Percentiles rank a stretch among this genome's conserved stretches.
phyloP scores from a whole-genome alignment of 2,888 invertebrate species.

The Schizotus pectinicornis region DNA sequence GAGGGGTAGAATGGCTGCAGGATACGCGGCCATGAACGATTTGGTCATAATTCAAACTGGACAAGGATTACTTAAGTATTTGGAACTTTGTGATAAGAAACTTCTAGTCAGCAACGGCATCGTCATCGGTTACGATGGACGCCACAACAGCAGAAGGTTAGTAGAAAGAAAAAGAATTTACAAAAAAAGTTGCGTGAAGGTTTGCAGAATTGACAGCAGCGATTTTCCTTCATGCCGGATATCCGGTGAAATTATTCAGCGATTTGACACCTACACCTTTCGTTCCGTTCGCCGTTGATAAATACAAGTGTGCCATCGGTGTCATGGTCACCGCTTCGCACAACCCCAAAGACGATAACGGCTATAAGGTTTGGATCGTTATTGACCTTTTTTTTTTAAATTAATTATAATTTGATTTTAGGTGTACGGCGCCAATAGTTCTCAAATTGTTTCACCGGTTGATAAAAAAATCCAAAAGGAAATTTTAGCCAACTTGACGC shows the following conservation, averaged over 20 bases:
- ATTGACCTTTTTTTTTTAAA: slow-evolving; percentile 5
- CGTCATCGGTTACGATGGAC: slow-evolving; percentile 90
- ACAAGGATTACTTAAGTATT: slow-evolving; percentile 84
- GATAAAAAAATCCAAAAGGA: slow-evolving; percentile 84
- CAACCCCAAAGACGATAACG: slow-evolving; percentile 95
- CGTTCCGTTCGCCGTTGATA: slow-evolving; percentile 83
- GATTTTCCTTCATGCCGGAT: slow-evolving; percentile 75
- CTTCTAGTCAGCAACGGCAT: slow-evolving; percentile 72
- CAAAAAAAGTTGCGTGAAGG: slow-evolving; percentile 61
- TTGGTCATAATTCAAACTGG: slow-evolving; percentile 93
- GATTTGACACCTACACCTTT: slow-evolving; percentile 90
- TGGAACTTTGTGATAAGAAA: slow-evolving; percentile 66
- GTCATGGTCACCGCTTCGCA: slow-evolving; percentile 99
- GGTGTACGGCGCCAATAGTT: slow-evolving; percentile 94
- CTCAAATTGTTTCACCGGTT: slow-evolving; percentile 92
- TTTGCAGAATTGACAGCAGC: slow-evolving; percentile 89
- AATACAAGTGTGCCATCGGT: slow-evolving; percentile 81
- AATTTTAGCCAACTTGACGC: slow-evolving; percentile 79
- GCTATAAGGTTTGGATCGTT: slow-evolving; percentile 74
- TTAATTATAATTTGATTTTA: slow-evolving; percentile 29
- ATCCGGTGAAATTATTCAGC: slow-evolving; percentile 78
- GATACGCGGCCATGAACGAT: slow-evolving; percentile 95
- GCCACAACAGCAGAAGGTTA: slow-evolving; percentile 88
- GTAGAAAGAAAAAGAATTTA: neutral
- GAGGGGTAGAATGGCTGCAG: slow-evolving; percentile 90